Evolutionary conservation across 2,797 vertebrate species (phyloP).

Genomic region (Danio tinwini): DNA sequence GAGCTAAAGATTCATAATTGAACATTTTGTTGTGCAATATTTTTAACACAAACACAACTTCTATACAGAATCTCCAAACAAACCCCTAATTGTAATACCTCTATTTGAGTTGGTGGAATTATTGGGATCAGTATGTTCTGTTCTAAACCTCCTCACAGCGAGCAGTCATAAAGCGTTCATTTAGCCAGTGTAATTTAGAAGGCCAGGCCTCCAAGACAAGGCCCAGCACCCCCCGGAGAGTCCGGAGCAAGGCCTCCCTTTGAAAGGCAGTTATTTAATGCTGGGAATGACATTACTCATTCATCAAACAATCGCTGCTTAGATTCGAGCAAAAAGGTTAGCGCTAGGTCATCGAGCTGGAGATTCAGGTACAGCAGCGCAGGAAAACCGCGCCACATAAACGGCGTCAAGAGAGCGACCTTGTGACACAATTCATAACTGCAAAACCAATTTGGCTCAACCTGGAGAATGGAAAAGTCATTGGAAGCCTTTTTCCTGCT

Average conservation of each 20-base stretch:
- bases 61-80: not conserved
- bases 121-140: not conserved
- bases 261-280: conserved; percentile 63
- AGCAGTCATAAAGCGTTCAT: conserved; percentile 53
- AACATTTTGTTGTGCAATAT: no score
- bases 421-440: conserved; percentile 38
- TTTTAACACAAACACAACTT: no score
- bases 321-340: conserved; percentile 54
- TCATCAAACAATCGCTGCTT: conserved; percentile 56
- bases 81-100: not conserved
- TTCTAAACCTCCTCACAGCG: conserved; percentile 36
- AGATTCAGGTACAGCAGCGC: conserved; percentile 56
- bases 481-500: conserved; percentile 31
- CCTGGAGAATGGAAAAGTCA: conserved; percentile 46
- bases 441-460: conserved; percentile 50
- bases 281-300: conserved; percentile 61
- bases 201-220: conserved; percentile 42
- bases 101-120: not conserved
- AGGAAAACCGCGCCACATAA: conserved; percentile 30
- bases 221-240: conserved; percentile 57
- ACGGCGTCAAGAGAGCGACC: conserved; percentile 24
- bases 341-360: conserved; percentile 49
- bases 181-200: conserved; percentile 58
- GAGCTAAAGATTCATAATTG: no score
- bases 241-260: conserved; percentile 47